phyloP scores from a whole-genome alignment of 2,113 vertebrate genomes.

The Leptodactylus fuscus region DNA sequence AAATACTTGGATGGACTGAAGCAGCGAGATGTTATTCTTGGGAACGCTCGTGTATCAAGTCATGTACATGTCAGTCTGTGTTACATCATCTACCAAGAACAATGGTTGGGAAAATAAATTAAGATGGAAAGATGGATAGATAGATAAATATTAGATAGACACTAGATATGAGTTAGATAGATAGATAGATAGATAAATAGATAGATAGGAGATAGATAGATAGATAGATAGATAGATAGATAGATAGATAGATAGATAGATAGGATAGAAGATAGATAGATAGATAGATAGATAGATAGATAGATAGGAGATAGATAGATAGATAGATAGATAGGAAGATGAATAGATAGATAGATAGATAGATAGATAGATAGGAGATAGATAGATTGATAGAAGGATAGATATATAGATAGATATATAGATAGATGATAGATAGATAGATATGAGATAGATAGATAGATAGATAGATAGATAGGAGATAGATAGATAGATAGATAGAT shows the following conservation, averaged over 20 bases:
- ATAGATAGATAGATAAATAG: conserved; percentile 4
- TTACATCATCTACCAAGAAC: background rate
- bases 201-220: background rate
- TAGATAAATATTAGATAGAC: background rate
- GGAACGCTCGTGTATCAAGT: background rate
- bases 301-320: conserved; percentile 10
- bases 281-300: conserved; percentile 15
- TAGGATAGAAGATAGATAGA: conserved; percentile 1
- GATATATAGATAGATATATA: conserved; percentile 4
- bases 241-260: conserved; percentile 6
- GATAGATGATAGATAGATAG: conserved; percentile 1
- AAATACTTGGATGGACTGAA: conserved; percentile 18
- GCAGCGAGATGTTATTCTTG: conserved; percentile 24
- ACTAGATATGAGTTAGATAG: background rate
- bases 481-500: background rate
- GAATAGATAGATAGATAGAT: conserved; percentile 1
- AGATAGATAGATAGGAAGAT: background rate
- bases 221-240: conserved; percentile 1
- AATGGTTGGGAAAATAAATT: background rate
- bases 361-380: background rate
- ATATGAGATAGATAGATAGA: background rate
- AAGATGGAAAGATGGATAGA: background rate
- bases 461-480: background rate
- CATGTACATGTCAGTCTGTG: background rate
- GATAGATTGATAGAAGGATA: conserved; percentile 5